Percentiles rank a stretch among this genome's conserved stretches.
Conservation (phyloP, 2,113 vertebrate genomes). For the Lutjanus erythropterus region DNA sequence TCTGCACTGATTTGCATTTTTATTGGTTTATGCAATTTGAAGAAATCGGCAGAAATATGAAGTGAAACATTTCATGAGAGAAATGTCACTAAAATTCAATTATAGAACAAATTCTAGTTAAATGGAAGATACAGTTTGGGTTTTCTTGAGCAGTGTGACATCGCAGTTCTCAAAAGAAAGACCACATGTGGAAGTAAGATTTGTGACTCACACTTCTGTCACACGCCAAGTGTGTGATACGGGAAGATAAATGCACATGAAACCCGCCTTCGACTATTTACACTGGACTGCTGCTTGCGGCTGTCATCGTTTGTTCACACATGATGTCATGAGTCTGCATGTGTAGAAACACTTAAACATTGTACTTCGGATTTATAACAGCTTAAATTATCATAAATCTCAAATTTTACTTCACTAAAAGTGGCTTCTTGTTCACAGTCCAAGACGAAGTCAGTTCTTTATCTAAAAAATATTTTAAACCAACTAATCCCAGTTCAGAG, state of each 20-base stretch:
- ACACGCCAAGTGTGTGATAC: background rate
- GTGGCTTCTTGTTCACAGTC: background rate
- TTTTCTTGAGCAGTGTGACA: background rate
- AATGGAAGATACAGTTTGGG: slow-evolving; percentile 1
- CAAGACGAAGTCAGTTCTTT: background rate
- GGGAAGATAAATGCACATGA: background rate
- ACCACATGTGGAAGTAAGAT: background rate
- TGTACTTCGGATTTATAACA: too few relatives aligned
- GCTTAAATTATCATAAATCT: too few relatives aligned
- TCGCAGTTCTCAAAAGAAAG: background rate
- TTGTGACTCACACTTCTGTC: background rate
- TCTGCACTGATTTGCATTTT: slow-evolving; percentile 28
- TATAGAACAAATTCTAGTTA: background rate
- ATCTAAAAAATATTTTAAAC: background rate
- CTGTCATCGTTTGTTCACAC: too few relatives aligned
- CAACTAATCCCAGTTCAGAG: too few relatives aligned
- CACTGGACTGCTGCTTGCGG: background rate
- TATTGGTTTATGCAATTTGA: slow-evolving; percentile 40
- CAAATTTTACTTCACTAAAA: background rate
- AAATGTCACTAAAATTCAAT: slow-evolving; percentile 12
- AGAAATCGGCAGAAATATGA: slow-evolving; percentile 12
- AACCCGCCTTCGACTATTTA: background rate
- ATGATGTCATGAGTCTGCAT: too few relatives aligned
- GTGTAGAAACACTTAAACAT: too few relatives aligned
- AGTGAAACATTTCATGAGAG: slow-evolving; percentile 28